phyloP scores from a whole-genome alignment of 2,797 vertebrate species.

The Gallirallus australis region DNA sequence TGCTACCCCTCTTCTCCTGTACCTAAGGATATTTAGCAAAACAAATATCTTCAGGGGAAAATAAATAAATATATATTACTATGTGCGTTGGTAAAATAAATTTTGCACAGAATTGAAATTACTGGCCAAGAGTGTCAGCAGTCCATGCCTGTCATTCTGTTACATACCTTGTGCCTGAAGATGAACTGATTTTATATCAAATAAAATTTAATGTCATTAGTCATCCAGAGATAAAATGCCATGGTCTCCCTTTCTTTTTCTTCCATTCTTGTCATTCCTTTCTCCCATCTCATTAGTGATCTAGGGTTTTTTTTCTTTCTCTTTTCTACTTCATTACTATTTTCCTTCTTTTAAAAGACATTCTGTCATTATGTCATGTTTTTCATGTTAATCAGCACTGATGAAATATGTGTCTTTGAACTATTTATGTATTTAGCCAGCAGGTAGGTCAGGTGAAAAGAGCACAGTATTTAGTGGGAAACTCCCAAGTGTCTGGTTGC shows the following conservation, averaged over 20 bases:
- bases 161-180: not conserved
- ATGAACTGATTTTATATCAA: not conserved
- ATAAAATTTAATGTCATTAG: not conserved
- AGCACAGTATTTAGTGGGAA: not conserved
- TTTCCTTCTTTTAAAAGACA: not conserved
- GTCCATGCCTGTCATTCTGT: not conserved
- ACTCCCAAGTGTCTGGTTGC: not conserved
- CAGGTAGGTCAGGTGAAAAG: not conserved
- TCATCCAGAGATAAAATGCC: not conserved
- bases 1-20: not conserved
- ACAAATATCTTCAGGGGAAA: not conserved
- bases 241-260: not conserved
- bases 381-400: not conserved
- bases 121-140: not conserved
- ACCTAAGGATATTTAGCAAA: not conserved
- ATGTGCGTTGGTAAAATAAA: not conserved
- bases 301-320: too few species aligned
- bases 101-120: not conserved
- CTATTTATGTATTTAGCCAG: not conserved
- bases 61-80: rapidly evolving
- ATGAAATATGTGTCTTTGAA: not conserved
- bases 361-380: not conserved
- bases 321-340: not conserved
- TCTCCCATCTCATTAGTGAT: not conserved
- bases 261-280: not conserved